Evolutionary conservation across 2,888 invertebrate species (phyloP).

Genomic region (Hoplodrina blanda): DNA sequence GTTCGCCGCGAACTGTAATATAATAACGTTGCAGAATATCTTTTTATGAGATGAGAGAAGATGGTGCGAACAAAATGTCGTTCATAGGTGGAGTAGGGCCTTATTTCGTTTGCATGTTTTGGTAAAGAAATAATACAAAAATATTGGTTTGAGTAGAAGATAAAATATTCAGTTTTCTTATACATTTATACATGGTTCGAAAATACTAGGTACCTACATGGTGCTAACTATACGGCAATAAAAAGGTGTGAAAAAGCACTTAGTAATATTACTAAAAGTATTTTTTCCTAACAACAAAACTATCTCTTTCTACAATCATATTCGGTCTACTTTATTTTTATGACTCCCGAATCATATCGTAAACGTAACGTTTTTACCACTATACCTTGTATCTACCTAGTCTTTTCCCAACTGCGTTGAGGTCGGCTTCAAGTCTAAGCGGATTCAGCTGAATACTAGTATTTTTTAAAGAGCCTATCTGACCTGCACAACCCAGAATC

Average conservation of each 20-base stretch:
- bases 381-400: not conserved
- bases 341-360: constrained; percentile 20
- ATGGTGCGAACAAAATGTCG: constrained; percentile 32
- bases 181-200: too few species aligned
- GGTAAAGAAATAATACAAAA: constrained; percentile 4
- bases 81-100: constrained; percentile 10
- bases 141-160: too few species aligned
- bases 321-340: constrained; percentile 29
- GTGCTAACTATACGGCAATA: too few species aligned
- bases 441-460: too few species aligned
- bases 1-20: constrained; percentile 34
- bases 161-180: too few species aligned
- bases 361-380: constrained; percentile 22
- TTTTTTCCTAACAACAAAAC: not conserved
- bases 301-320: not conserved
- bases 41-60: constrained; percentile 19
- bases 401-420: too few species aligned
- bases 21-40: constrained; percentile 44
- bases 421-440: too few species aligned
- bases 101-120: constrained; percentile 18
- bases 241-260: constrained; percentile 3
- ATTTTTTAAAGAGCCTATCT: too few species aligned
- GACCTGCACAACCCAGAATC: too few species aligned
- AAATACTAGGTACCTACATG: too few species aligned
- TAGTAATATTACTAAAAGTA: constrained; percentile 18